Base-by-base conservation (phyloP, 2,888 invertebrate genomes). In the Drosophila lutescens region DNA sequence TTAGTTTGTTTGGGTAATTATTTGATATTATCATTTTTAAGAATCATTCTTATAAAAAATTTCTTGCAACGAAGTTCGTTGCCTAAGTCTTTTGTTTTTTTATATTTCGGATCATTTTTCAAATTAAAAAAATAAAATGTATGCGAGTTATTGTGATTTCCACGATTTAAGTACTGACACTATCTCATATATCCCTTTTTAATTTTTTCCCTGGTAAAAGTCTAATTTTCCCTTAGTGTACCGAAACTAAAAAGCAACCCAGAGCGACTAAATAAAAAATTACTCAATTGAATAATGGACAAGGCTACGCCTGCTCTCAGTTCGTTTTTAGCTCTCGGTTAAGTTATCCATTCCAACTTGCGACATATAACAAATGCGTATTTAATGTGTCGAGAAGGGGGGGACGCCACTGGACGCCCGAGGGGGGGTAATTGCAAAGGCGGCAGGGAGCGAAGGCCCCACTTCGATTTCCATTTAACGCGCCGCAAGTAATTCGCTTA, bases 291-390 rank as follows among this genome's bases (percentile, higher is more conserved):
- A 78, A 79, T 71, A 78, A 77, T 82, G 74, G 59, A 74, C 61
- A 44, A 74, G 61, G 47, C 76, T 76, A 74, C 74, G 78, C 78
- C 75, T 77, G 79, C 78, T 70, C 49, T 55, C 44, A 46, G 20
- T 54, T 49, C 34, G 49, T n/a, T 47, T 60, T 60, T 50, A 47
- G 50, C 66, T 56, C 40, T 66, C 61, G 59, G 55, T 56, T 46
- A 51, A 68, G 69, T 69, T 63, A 54, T 70, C 41, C 51, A 59
- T 60, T 58, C 32, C 74, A 69, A 65, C 79, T 83, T 79, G 80
- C 84, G 84, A 80, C 89, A 82, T 61, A 78, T 85, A 82, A 81
- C 83, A 86, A 89, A 86, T 86, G 88, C 81, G 89, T 86, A 89
- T 89, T 89, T 88, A 87, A 89, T 87, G 88, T 87, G 88, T 89